Conservation (phyloP, 2,113 vertebrate genomes). For the Ploceus nigricollis region DNA sequence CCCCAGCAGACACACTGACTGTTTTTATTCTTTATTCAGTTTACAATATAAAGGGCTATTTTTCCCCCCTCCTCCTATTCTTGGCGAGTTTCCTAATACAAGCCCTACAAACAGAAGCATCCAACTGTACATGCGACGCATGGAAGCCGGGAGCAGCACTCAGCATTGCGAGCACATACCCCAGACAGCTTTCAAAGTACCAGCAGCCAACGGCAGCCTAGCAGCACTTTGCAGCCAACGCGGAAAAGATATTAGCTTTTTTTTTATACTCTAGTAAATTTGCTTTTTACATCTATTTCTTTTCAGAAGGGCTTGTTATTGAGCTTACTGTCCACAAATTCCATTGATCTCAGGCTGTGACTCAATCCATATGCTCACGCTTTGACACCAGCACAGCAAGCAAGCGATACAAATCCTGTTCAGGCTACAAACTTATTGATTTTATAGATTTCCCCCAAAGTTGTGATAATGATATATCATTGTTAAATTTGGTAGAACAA, state of each 20-base stretch:
- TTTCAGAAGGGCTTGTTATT: conserved; percentile 99
- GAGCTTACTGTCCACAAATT: conserved; percentile 99
- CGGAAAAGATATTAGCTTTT: conserved; percentile 94
- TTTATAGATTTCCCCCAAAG: conserved; percentile 99
- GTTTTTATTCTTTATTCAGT: conserved; percentile 84
- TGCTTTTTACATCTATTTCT: conserved; percentile 99
- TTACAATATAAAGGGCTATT: conserved; percentile 79
- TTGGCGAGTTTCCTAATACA: conserved; percentile 79
- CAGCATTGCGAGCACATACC: conserved; percentile 76
- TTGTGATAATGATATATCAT: conserved; percentile 99
- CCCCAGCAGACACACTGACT: conserved; percentile 82
- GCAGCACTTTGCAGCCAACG: conserved; percentile 78
- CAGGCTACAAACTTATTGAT: conserved; percentile 97
- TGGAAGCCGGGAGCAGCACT: conserved; percentile 47
- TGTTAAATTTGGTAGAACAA: conserved; percentile 99
- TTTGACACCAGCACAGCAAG: conserved; percentile 96
- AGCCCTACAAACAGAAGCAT: conserved; percentile 74
- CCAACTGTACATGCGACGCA: conserved; percentile 71
- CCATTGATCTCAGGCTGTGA: conserved; percentile 98
- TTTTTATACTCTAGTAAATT: conserved; percentile 92
- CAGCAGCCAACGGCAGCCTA: conserved; percentile 74
- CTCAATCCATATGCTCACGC: conserved; percentile 95
- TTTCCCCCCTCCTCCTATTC: conserved; percentile 62
- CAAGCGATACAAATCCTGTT: conserved; percentile 98
- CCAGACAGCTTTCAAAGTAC: conserved; percentile 71